Evolutionary conservation across 2,113 vertebrate genomes (phyloP).

Genomic region (Anolis sagrei): DNA sequence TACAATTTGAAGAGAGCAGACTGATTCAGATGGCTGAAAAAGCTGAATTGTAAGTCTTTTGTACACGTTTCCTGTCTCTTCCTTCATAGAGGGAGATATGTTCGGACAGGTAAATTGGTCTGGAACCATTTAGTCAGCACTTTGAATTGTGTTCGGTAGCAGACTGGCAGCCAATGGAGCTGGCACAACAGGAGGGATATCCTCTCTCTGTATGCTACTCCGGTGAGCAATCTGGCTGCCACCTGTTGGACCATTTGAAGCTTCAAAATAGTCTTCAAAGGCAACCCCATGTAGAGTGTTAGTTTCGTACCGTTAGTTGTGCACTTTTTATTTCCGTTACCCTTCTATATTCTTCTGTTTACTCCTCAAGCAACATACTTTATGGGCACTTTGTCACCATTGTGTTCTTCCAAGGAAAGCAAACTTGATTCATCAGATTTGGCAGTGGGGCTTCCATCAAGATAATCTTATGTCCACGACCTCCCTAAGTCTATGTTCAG

Average conservation of each 20-base stretch:
- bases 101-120: too few species aligned
- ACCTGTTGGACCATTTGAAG: too few species aligned
- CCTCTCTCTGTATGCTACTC: too few species aligned
- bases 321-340: neutral
- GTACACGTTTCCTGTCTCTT: neutral
- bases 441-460: neutral
- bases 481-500: neutral
- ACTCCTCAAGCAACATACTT: neutral
- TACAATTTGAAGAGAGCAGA: conserved; percentile 92
- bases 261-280: too few species aligned
- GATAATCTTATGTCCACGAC: neutral
- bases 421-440: neutral
- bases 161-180: too few species aligned
- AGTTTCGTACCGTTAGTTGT: neutral
- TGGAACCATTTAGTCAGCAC: too few species aligned
- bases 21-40: conserved; percentile 92
- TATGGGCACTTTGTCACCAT: neutral
- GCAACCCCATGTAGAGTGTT: too few species aligned
- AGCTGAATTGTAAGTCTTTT: conserved; percentile 91
- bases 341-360: conserved; percentile 3
- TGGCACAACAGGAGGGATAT: too few species aligned
- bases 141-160: too few species aligned
- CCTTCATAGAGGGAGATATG: too few species aligned
- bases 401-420: neutral
- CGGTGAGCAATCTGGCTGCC: too few species aligned